Base-by-base conservation (phyloP, 2,113 vertebrate genomes). In the Malurus alboscapulatus region DNA sequence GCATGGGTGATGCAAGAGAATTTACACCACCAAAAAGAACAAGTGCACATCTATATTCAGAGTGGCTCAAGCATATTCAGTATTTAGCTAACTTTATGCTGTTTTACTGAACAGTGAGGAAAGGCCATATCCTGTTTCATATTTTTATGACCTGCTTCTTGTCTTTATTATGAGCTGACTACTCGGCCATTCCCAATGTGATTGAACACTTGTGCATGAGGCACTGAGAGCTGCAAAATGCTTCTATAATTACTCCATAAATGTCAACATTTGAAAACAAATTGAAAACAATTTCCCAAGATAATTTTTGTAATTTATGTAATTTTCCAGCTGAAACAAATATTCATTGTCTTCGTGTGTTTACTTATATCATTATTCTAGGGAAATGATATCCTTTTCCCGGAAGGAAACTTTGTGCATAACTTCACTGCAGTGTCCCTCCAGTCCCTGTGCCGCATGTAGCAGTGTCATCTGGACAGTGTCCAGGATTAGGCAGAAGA, bases 21-120 rank as follows among this genome's bases (percentile, higher is more conserved):
- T 67, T 84, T 59, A 48, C n/a, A 38, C 21, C 4, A 1, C 21
- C 4, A 1, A 19, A 0, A 0, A 66, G 58, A 67, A 34, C 6
- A 59, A 68, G 45, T 17, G 26, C 19, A 32, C 1, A 0, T 77
- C 59, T 59, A 11, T 51, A 22, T 87, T 61, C 65, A 77, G 72
- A 51, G 13, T 54, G 65, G 40, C 48, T 71, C 79, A 48, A 22
- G n/a, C 27, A 19, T 19, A 14, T 67, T 71, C 84, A 50, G 7
- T 53, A 8, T 17, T 29, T 26, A 81, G 20, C 40, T 55, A 27
- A 53, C 48, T 59, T 75, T 47, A 17, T 30, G 9, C 27, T 73
- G 2, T 74, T 69, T 51, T 68, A 54, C 38, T 55, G 62, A 78
- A 16, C 57, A 45, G 19, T 19, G 40, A 85, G 66, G 50, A 68